phyloP scores from a whole-genome alignment of 2,113 vertebrate genomes.

The Myrmophylax atrothorax region DNA sequence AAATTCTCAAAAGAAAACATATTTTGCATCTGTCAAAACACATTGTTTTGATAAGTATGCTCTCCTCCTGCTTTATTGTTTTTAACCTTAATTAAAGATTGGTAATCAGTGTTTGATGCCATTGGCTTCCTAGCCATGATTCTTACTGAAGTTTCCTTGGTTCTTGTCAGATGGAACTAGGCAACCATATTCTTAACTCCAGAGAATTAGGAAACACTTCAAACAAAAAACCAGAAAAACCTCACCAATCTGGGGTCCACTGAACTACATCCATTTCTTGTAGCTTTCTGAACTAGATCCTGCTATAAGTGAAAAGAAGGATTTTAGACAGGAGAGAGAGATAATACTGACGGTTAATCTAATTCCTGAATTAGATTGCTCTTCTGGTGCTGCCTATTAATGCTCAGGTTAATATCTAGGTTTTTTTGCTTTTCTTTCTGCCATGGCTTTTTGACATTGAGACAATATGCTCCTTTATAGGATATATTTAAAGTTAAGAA shows the following conservation, averaged over 20 bases:
- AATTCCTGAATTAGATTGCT: background rate
- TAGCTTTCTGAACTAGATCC: background rate
- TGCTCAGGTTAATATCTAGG: background rate
- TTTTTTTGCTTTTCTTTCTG: background rate
- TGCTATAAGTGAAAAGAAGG: background rate
- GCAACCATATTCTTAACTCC: background rate
- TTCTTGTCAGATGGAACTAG: background rate
- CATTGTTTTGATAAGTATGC: background rate
- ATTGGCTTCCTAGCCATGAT: background rate
- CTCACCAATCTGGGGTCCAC: background rate
- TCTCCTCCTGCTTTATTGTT: background rate
- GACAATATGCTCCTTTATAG: background rate
- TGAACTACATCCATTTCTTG: background rate
- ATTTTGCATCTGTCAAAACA: constrained; percentile 7
- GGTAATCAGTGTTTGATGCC: background rate
- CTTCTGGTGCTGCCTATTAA: background rate
- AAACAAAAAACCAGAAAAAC: background rate
- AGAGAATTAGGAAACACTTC: background rate
- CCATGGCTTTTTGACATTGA: background rate
- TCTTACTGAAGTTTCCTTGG: background rate
- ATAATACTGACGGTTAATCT: background rate
- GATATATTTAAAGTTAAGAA: background rate
- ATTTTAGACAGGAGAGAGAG: background rate
- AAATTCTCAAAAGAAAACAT: background rate
- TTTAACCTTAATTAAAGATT: background rate